Conservation (phyloP, 2,113 vertebrate genomes). For the Macroglossus sobrinus region DNA sequence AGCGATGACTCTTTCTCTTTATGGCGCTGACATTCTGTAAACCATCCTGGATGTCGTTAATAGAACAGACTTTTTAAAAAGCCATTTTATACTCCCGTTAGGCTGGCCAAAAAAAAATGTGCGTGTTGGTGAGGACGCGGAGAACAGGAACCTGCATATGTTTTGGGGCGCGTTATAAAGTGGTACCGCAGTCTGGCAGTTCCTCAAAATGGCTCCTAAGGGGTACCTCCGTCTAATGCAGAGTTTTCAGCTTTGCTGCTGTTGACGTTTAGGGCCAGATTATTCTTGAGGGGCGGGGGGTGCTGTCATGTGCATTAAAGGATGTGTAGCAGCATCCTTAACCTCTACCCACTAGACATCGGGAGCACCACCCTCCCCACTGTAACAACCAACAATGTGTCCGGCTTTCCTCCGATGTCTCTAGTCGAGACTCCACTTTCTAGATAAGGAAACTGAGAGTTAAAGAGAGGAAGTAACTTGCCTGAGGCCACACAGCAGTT, state of each 20-base stretch:
- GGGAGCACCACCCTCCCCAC: neutral
- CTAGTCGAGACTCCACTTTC: neutral
- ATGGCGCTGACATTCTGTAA: neutral
- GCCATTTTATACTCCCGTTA: neutral
- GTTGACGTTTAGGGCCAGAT: rapidly evolving
- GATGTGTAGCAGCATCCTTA: neutral
- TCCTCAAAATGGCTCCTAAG: neutral
- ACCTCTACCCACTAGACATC: neutral
- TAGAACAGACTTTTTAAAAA: neutral
- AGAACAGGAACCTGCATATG: rapidly evolving
- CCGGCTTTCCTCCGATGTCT: neutral
- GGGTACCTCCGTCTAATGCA: neutral
- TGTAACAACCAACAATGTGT: neutral
- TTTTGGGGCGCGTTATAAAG: neutral
- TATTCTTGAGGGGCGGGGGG: neutral
- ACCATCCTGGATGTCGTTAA: rapidly evolving
- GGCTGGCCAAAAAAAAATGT: neutral
- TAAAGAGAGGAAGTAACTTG: neutral
- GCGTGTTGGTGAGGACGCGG: neutral
- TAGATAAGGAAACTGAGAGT: neutral
- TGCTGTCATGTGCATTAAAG: neutral
- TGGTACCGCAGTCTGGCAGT: neutral
- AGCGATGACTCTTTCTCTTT: rapidly evolving
- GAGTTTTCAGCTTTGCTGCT: neutral
- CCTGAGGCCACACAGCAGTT: neutral